Base-by-base conservation (phyloP, 2,888 invertebrate genomes). In the Netelia fuscicornis region DNA sequence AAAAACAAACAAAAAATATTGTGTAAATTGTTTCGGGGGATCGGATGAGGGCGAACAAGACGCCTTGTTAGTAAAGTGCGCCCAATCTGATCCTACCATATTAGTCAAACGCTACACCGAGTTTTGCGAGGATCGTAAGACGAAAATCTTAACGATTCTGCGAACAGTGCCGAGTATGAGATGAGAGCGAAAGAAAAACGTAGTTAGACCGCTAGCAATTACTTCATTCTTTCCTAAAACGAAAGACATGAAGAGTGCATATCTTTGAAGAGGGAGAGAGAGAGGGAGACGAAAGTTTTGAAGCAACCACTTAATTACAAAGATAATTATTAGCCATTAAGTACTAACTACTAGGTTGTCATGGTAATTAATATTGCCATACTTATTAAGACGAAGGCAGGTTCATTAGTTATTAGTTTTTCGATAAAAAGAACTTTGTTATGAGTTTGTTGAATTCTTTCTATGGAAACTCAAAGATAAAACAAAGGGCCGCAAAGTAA, bases 291-390 rank as follows among this genome's bases (percentile, higher is more conserved):
- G 86, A 86, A 85, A 87, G 79, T 84, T 71, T 88, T 88, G 77
- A 87, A 85, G 71, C 74, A 86, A 87, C 87, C 89, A 87, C 86
- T 86, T 87, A 87, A 86, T 85, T 82, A 84, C 83, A 81, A 83
- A 87, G 85, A 89, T 89, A 89, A 87, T 89, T 90, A 89, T 88
- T 87, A 90, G 84, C 77, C 37, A 54, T 84, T 87, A 87, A 86
- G 79, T 70, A 87, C 77, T 85, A 81, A 86, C 74, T 72, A 54
- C 44, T 85, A 87, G 85, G 62, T 83, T 70, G 70, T 85, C 74
- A 84, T 68, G 52, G 76, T 83, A 83, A 70, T 68, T 77, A 83
- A 72, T 85, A 86, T 84, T 85, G 84, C 74, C 84, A 70, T 84
- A 86, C 82, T 85, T 86, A 72, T 71, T 70, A 81, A 86, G 70